These are phyloP conservation scores for Pseudoatta argentina DNA, from an alignment of 1,140 invertebrate genomes.

Conservation along the genomic window DNA sequence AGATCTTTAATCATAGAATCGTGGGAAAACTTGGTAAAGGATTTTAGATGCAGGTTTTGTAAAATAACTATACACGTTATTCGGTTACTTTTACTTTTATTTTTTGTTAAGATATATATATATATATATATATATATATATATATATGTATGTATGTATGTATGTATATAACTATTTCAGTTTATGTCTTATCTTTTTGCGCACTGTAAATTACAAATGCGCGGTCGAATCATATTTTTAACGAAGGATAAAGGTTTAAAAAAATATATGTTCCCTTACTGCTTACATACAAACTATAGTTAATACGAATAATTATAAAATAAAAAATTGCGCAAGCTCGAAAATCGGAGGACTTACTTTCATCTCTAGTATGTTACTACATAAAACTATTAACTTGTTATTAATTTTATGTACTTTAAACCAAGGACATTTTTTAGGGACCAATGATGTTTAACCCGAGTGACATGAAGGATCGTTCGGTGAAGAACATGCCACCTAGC, in stretches of 20 bases:
- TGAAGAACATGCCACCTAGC: slow-evolving; percentile 74
- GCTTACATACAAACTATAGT: slow-evolving; percentile 33
- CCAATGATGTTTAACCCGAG: slow-evolving; percentile 83
- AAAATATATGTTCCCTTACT: slow-evolving; percentile 35
- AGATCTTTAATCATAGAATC: slow-evolving; percentile 55
- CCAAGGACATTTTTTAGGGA: slow-evolving; percentile 75
- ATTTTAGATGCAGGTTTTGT: slow-evolving; percentile 33
- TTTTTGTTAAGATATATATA: neutral
- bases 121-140: too few relatives aligned
- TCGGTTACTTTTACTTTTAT: slow-evolving; percentile 10
- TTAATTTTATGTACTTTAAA: slow-evolving; percentile 37
- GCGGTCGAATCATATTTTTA: slow-evolving; percentile 13
- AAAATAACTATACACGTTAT: slow-evolving; percentile 44
- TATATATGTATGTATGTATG: neutral
- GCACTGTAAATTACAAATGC: slow-evolving; percentile 28
- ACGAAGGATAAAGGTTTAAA: slow-evolving; percentile 18
- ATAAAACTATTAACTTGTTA: neutral
- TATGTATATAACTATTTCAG: slow-evolving; percentile 29
- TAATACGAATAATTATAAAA: slow-evolving; percentile 24
- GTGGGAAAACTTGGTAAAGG: slow-evolving; percentile 74
- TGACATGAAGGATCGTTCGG: slow-evolving; percentile 79
- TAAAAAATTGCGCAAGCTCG: neutral
- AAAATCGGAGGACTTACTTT: slow-evolving; percentile 21
- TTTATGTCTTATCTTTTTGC: slow-evolving; percentile 27
- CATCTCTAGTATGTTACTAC: neutral